Base-by-base conservation (phyloP, 1,140 invertebrate species). In the Batillaria attramentaria region DNA sequence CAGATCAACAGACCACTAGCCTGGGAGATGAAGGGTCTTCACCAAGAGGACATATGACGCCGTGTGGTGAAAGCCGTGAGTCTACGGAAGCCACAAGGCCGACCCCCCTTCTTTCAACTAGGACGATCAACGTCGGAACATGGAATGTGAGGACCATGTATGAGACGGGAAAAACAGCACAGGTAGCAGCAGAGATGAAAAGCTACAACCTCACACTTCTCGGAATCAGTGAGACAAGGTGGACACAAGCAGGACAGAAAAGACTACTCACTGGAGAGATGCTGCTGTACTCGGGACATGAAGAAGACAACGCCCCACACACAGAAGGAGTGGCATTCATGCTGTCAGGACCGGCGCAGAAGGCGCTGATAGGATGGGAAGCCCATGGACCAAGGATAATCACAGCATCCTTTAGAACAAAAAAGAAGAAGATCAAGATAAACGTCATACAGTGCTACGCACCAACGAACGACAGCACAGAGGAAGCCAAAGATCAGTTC, bases 271-370 rank as follows among this genome's bases (percentile, higher is more conserved):
- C 13, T 5, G 62, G 62, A 28, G 62, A 65, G 62, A 65, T 65
- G 31, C 28, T 65, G 62, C 62, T 65, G 62, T 65, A 31, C 20
- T 65, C 62, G 18, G 62, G 62, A 13, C 62, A 65, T 5, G 62
- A 65, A 65, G 31, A 65, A 65, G 62, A 28, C 62, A 28, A 28
- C 62, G n/a, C 62, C 31, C 62, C 62, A 37, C 82, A 81, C 65
- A 80, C 72, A 42, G 57, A 79, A 72, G 76, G 79, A 70, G 78
- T 84, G 35, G 78, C 79, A 54, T 65, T 83, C 41, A 79, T 82
- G 79, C 46, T 80, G 28, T 75, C 73, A n/a, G 79, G 75, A 72
- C 13, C 20, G 69, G 72, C 75, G 50, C 50, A 70, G 70, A 78
- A 62, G 28, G 77, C 77, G 8, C 77, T 82, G 8, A 79, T 81